Evolutionary conservation across 1,140 invertebrate species (phyloP).

Genomic region (Cydia amplana): DNA sequence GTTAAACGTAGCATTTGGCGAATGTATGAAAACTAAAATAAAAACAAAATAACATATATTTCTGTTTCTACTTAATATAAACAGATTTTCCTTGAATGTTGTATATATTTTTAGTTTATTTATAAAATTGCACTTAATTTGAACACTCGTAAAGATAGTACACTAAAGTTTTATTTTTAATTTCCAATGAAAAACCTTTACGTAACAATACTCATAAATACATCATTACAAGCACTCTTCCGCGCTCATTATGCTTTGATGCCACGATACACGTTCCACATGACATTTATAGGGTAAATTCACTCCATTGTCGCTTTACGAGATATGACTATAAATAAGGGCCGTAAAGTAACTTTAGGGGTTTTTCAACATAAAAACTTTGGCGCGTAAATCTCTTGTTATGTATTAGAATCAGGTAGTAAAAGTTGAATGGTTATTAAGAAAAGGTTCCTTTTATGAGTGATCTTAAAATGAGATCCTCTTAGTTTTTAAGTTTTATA

Average conservation of each 20-base stretch:
- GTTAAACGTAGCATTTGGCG: no score
- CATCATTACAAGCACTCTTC: no score
- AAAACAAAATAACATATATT: no score
- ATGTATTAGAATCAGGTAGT: not conserved
- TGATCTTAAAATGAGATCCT: not conserved
- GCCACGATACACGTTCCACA: not conserved
- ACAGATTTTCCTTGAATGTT: no score
- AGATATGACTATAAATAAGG: constrained; percentile 28
- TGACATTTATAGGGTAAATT: not conserved
- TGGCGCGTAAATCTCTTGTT: constrained; percentile 19
- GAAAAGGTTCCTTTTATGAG: constrained; percentile 13
- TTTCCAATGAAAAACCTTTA: no score
- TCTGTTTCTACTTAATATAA: no score
- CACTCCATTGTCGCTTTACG: constrained; percentile 14
- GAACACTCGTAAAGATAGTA: no score
- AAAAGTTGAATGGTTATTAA: constrained; percentile 21
- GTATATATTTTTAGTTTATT: no score
- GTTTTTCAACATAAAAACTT: constrained; percentile 22
- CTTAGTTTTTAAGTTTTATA: not conserved
- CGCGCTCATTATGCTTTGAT: not conserved
- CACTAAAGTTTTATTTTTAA: no score
- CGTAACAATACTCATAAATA: no score
- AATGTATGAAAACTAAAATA: no score
- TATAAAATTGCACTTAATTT: no score
- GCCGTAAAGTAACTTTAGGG: constrained; percentile 10